Percentiles rank a stretch among this genome's conserved stretches.
phyloP scores from a whole-genome alignment of 2,797 vertebrate species.

The Pseudochaenichthys georgianus region DNA sequence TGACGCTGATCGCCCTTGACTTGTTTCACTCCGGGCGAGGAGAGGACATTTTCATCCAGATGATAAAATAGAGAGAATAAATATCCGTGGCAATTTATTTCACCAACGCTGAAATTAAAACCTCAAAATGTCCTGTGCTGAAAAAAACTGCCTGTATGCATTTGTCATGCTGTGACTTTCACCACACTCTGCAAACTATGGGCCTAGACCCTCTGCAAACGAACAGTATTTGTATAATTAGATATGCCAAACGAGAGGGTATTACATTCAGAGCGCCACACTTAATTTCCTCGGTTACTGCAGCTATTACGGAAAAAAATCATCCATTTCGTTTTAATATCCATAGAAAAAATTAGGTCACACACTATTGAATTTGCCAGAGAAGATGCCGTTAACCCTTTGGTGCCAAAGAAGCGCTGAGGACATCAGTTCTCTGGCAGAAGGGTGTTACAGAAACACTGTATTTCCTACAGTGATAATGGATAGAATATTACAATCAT shows the following conservation, averaged over 20 bases:
- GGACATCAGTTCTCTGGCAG: not conserved
- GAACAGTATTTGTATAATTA: slow-evolving; percentile 67
- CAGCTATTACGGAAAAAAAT: slow-evolving; percentile 56
- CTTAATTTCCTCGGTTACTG: slow-evolving; percentile 66
- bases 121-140: slow-evolving; percentile 50
- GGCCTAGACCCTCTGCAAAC: slow-evolving; percentile 50
- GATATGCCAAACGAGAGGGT: slow-evolving; percentile 56
- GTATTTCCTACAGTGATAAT: not conserved
- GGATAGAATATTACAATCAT: not conserved
- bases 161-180: slow-evolving; percentile 55
- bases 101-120: slow-evolving; percentile 60
- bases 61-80: slow-evolving; percentile 63
- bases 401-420: not conserved
- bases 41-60: slow-evolving; percentile 59
- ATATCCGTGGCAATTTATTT: slow-evolving; percentile 66
- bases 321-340: slow-evolving; percentile 54
- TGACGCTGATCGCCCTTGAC: slow-evolving; percentile 72
- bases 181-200: slow-evolving; percentile 42
- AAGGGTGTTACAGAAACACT: not conserved
- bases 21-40: slow-evolving; percentile 69
- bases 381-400: slow-evolving; percentile 47
- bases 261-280: slow-evolving; percentile 59
- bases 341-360: slow-evolving; percentile 45
- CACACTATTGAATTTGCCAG: slow-evolving; percentile 60
- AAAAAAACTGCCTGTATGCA: slow-evolving; percentile 51